A percentile compares a stretch with the other conserved stretches of the same genome.
Evolutionary conservation across 2,797 vertebrate genomes (phyloP).

Genomic region (Valencia hispanica): DNA sequence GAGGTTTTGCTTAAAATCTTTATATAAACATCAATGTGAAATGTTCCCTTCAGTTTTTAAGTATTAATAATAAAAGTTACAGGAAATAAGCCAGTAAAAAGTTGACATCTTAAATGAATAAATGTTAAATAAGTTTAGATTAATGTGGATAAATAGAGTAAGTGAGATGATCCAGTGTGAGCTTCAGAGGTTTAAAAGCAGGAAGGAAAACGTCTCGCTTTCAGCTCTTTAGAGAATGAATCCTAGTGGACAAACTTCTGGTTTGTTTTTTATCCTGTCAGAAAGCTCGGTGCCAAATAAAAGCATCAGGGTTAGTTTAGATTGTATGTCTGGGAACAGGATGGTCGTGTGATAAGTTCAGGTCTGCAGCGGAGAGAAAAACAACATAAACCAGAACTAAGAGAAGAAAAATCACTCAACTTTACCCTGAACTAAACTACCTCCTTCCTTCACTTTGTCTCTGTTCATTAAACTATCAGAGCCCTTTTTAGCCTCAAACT

Average conservation of each 20-base stretch:
- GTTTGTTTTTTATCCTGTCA: neutral
- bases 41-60: neutral
- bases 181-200: neutral
- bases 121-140: neutral
- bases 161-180: neutral
- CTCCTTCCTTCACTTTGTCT: neutral
- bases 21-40: neutral
- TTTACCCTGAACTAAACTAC: neutral
- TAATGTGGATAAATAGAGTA: neutral
- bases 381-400: neutral
- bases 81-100: neutral
- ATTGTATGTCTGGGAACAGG: neutral
- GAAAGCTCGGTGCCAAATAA: neutral
- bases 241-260: neutral
- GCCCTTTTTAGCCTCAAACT: neutral
- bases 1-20: neutral
- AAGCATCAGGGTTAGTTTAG: neutral
- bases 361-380: neutral
- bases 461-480: neutral
- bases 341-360: neutral
- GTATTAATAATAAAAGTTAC: neutral
- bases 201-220: neutral
- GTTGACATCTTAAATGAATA: neutral
- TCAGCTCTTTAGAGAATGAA: neutral
- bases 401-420: neutral